A percentile compares a stretch with the other conserved stretches of the same genome.
Evolutionary conservation across 2,888 invertebrate genomes (phyloP).

Genomic region (Pyrochroa serraticornis): DNA sequence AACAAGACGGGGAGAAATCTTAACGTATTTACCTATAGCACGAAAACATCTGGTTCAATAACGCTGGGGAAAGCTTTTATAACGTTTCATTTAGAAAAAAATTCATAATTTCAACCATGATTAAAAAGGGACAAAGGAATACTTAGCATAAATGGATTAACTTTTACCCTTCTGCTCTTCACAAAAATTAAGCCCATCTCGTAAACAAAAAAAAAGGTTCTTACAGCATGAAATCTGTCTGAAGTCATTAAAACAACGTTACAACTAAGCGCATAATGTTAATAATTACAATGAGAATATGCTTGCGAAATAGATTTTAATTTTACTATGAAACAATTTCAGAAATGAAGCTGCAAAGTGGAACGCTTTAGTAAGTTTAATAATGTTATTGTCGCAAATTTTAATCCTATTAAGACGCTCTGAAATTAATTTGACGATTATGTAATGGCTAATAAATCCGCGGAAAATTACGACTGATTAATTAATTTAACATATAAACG

Average conservation of each 20-base stretch:
- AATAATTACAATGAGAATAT: no score
- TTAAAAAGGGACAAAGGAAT: slow-evolving; percentile 17
- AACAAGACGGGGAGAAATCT: slow-evolving; percentile 14
- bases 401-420: slow-evolving; percentile 1
- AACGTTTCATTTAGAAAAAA: slow-evolving; percentile 3
- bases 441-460: slow-evolving; percentile 12
- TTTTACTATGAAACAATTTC: slow-evolving; percentile 1
- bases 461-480: slow-evolving; percentile 14
- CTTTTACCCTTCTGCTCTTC: slow-evolving; percentile 11
- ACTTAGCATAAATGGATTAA: slow-evolving; percentile 18
- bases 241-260: slow-evolving; percentile 1
- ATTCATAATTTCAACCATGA: slow-evolving; percentile 2
- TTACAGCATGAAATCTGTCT: slow-evolving; percentile 2
- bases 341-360: background rate
- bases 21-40: slow-evolving; percentile 4
- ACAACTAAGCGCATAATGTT: no score
- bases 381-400: slow-evolving; percentile 12
- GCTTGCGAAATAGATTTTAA: background rate
- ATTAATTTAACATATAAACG: slow-evolving; percentile 12
- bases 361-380: slow-evolving; percentile 2
- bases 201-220: slow-evolving; percentile 8
- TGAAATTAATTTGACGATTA: slow-evolving; percentile 12
- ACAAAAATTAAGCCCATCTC: slow-evolving; percentile 11
- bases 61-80: slow-evolving; percentile 5
- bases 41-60: slow-evolving; percentile 16